Evolutionary conservation across 53 echinoderm and acorn worm genomes (phyloP).

Genomic region (Stichopus horrens): DNA sequence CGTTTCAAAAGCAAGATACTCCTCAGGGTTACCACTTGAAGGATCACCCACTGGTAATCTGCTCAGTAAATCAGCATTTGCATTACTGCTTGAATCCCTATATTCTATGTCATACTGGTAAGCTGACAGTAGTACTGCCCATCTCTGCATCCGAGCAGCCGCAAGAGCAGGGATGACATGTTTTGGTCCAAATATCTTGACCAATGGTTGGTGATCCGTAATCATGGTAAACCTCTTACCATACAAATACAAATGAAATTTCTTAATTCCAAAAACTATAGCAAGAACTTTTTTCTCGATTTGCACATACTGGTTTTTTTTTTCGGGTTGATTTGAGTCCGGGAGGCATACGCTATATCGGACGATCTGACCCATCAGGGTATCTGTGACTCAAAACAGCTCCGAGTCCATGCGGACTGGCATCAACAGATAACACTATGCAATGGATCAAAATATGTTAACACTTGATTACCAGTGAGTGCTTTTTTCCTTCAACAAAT

Average conservation of each 20-base stretch:
- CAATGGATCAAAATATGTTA: conserved; percentile 54
- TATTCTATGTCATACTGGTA: conserved; percentile 47
- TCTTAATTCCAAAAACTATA: conserved; percentile 54
- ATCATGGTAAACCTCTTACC: conserved; percentile 39
- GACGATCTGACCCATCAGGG: conserved; percentile 53
- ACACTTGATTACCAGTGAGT: conserved; percentile 28
- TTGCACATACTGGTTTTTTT: conserved; percentile 58
- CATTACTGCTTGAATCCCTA: neutral
- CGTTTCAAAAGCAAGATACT: conserved; percentile 24
- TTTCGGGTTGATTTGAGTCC: conserved; percentile 42
- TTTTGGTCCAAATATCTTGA: conserved; percentile 40
- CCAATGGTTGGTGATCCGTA: conserved; percentile 45
- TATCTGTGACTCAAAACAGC: conserved; percentile 51
- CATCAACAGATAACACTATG: conserved; percentile 46
- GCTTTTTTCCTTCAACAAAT: conserved; percentile 48
- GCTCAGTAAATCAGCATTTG: conserved; percentile 39
- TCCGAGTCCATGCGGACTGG: conserved; percentile 55
- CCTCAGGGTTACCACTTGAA: conserved; percentile 56
- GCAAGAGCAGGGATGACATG: conserved; percentile 45
- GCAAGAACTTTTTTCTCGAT: conserved; percentile 55
- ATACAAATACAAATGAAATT: conserved; percentile 59
- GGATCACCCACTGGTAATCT: conserved; percentile 45
- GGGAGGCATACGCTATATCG: conserved; percentile 58
- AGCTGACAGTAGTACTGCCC: conserved; percentile 38
- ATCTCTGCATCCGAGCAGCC: conserved; percentile 48